Evolutionary conservation across 2,797 vertebrate genomes (phyloP).

Genomic region (Sciaenops ocellatus): DNA sequence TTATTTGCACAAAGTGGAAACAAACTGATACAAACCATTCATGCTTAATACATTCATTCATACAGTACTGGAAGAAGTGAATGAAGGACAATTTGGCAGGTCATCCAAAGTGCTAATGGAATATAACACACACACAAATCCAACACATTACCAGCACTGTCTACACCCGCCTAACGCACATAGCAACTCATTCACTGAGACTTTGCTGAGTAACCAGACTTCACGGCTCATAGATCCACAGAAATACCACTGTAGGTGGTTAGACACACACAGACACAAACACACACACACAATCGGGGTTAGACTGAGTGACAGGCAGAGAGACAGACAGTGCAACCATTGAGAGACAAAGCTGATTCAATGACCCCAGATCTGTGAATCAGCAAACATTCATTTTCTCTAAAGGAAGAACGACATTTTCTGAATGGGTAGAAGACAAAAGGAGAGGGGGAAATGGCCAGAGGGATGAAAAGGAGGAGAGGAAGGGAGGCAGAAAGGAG

Average conservation of each 20-base stretch:
- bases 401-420: constrained; percentile 58
- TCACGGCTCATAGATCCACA: constrained; percentile 77
- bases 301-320: constrained; percentile 61
- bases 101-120: constrained; percentile 71
- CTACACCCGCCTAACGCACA: constrained; percentile 60
- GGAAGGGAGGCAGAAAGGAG: constrained; percentile 42
- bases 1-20: constrained; percentile 61
- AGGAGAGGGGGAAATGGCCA: constrained; percentile 61
- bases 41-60: constrained; percentile 65
- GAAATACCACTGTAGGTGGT: constrained; percentile 79
- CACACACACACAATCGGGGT: constrained; percentile 28
- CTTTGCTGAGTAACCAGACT: constrained; percentile 74
- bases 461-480: constrained; percentile 63
- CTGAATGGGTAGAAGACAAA: constrained; percentile 77
- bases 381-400: constrained; percentile 81
- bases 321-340: constrained; percentile 73
- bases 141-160: constrained; percentile 68
- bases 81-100: constrained; percentile 70
- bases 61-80: constrained; percentile 71
- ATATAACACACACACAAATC: constrained; percentile 73
- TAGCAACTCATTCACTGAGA: constrained; percentile 74
- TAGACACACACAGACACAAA: constrained; percentile 55
- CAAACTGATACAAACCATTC: constrained; percentile 45
- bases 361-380: constrained; percentile 77
- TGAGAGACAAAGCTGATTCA: constrained; percentile 75